These are phyloP conservation scores for Pachypanchax playfairii DNA, from an alignment of 2,113 vertebrate species.

Conservation along the genomic window DNA sequence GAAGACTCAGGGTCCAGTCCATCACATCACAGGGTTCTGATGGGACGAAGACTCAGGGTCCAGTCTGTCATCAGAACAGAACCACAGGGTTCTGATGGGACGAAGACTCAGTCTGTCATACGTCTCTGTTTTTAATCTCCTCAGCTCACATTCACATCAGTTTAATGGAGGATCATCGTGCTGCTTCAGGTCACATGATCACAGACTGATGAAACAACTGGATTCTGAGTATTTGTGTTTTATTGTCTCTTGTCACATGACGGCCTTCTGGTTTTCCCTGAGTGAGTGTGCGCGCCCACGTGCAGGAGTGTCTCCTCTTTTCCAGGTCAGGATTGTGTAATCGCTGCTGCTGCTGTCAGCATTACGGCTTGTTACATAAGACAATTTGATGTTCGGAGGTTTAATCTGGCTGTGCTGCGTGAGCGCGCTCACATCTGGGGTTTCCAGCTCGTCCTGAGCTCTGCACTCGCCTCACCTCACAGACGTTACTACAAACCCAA, in stretches of 20 bases:
- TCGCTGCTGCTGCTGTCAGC: constrained; percentile 61
- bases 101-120: too few relatives aligned
- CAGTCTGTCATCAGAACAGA: too few relatives aligned
- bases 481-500: constrained; percentile 8
- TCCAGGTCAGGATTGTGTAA: constrained; percentile 74
- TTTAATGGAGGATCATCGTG: too few relatives aligned
- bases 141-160: not conserved
- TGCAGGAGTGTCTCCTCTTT: constrained; percentile 37
- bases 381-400: constrained; percentile 75
- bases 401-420: constrained; percentile 69
- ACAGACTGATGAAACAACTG: not conserved
- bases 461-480: constrained; percentile 1
- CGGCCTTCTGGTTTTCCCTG: not conserved
- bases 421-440: constrained; percentile 61
- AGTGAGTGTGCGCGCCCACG: constrained; percentile 11
- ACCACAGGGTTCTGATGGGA: not conserved
- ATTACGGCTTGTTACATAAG: constrained; percentile 76
- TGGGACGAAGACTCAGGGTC: too few relatives aligned
- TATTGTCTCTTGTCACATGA: not conserved
- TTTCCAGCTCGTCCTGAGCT: constrained; percentile 54
- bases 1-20: too few relatives aligned
- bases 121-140: not conserved
- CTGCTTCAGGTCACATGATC: too few relatives aligned
- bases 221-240: not conserved
- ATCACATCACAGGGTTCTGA: too few relatives aligned